Evolutionary conservation across 2,888 invertebrate genomes (phyloP), one percentile per base, ranked within the genome.

Genomic region (Brachyptera risi): DNA sequence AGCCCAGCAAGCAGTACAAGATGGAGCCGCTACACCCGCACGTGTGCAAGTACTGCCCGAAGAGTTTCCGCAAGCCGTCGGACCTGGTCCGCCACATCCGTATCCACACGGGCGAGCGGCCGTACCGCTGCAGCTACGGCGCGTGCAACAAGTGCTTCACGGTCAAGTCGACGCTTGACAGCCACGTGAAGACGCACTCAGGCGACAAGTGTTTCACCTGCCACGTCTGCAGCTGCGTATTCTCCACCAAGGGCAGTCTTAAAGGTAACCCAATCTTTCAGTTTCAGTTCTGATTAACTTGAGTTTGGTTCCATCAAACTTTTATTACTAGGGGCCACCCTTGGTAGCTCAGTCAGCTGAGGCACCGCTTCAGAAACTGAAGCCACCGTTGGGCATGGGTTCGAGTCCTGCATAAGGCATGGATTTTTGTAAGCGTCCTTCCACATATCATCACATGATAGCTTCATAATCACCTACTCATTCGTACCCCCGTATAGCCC

Each of bases 71-170:
- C 67, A 87, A 87, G 69, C 83, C 83, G 0, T 84, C 84, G 58
- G 87, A 87, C 74, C 75, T 86, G 49, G 79, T 80, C 49, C 77
- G 86, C 1, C 87, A 87, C 69, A 75, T 84, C 50, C 74, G 86
- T 42, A 84, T 83, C 3, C 87, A 87, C 70, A 86, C 86, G 0
- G 83, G 84, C 1, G 87, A 87, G 71, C 80, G 81, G 65, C 88
- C 88, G 0, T 88, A 80, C 72, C 78, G 74, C 44, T 83, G 83
- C 64, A 42, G 35, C 1, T 72, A 77, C 38, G n/a, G n/a, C n/a
- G 73, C 73, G 65, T 83, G 83, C 66, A 74, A 72, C 13, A 81
- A 79, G 69, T 76, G 75, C 38, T 87, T 87, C 68, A 80, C 85
- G 1, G 80, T 86, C 2, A 86, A 85, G 70, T 85, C 85, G 3